These are phyloP conservation scores for Sebastes alutus DNA, from an alignment of 2,797 vertebrate genomes.

Conservation along the genomic window DNA sequence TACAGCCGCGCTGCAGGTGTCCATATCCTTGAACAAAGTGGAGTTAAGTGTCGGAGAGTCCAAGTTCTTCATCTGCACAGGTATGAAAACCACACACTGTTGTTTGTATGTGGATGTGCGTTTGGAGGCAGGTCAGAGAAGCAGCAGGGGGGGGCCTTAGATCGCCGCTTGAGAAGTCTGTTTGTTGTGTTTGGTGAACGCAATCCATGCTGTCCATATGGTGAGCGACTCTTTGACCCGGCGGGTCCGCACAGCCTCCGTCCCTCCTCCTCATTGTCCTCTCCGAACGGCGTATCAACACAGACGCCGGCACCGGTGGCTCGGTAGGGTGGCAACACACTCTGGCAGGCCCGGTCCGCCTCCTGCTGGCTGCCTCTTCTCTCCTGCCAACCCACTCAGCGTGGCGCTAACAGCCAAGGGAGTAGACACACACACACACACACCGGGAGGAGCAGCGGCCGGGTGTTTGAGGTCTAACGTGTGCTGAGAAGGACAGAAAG, in stretches of 20 bases:
- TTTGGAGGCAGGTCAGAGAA: background rate
- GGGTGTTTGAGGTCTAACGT: background rate
- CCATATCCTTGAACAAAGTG: constrained; percentile 98
- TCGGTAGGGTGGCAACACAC: constrained; percentile 41
- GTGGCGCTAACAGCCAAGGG: constrained; percentile 53
- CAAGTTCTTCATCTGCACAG: constrained; percentile 99
- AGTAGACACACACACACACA: constrained; percentile 12
- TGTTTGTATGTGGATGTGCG: background rate
- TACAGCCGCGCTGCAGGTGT: constrained; percentile 95
- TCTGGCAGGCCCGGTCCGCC: constrained; percentile 54
- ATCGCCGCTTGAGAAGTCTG: background rate
- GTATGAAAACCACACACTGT: constrained; percentile 72
- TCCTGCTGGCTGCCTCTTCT: constrained; percentile 59
- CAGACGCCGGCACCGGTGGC: constrained; percentile 32
- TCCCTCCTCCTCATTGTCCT: constrained; percentile 22
- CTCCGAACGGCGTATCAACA: constrained; percentile 3
- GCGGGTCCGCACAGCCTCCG: background rate
- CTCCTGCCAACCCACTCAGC: constrained; percentile 67
- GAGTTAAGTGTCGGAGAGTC: constrained; percentile 98
- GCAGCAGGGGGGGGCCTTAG: background rate
- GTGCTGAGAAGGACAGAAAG: background rate
- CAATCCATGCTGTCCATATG: constrained; percentile 43
- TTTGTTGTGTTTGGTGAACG: constrained; percentile 21
- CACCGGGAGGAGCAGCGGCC: constrained; percentile 29
- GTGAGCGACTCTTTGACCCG: constrained; percentile 43